phyloP scores from a whole-genome alignment of 1,140 invertebrate species.

The Cheumatopsyche charites region DNA sequence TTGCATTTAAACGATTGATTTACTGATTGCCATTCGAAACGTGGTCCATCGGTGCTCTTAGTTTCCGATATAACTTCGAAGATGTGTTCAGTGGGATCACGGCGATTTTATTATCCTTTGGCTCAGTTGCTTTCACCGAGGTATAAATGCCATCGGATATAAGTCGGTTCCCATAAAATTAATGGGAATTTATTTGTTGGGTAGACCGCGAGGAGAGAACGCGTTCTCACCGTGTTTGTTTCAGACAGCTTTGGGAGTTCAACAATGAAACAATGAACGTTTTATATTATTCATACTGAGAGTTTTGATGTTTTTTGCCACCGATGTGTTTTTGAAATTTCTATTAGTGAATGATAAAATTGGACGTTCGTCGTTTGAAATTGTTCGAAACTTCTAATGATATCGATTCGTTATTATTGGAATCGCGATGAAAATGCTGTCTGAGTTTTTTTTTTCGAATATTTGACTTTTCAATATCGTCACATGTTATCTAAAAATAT shows the following conservation, averaged over 20 bases:
- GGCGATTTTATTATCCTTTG: conserved; percentile 18
- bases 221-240: neutral
- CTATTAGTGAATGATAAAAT: too few species aligned
- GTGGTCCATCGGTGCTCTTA: neutral
- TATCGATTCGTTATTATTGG: too few species aligned
- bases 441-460: too few species aligned
- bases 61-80: neutral
- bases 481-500: too few species aligned
- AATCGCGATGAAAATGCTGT: too few species aligned
- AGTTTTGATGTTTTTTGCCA: too few species aligned
- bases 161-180: conserved; percentile 33
- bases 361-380: too few species aligned
- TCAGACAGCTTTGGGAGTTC: neutral
- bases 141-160: conserved; percentile 34
- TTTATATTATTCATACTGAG: too few species aligned
- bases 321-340: too few species aligned
- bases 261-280: too few species aligned
- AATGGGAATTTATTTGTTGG: conserved; percentile 41
- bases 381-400: too few species aligned
- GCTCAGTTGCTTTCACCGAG: neutral
- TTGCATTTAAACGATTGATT: neutral
- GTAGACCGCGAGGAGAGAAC: neutral
- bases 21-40: neutral
- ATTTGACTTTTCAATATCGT: too few species aligned
- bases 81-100: conserved; percentile 1